phyloP scores from a whole-genome alignment of 2,797 vertebrate genomes.

The Halcyon badia region DNA sequence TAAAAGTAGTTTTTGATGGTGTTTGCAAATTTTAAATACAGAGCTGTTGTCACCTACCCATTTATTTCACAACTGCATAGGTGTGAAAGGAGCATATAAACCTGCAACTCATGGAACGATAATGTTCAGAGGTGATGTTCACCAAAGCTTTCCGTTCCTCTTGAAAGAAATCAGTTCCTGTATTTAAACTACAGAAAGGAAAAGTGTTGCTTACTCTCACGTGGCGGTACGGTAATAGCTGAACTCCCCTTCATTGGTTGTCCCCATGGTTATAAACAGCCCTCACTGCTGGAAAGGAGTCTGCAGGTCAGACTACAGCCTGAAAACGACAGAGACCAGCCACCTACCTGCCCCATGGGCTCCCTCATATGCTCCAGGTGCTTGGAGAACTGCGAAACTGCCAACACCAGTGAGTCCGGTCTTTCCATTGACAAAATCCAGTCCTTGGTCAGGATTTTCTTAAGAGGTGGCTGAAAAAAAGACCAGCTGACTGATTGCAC shows the following conservation, averaged over 20 bases:
- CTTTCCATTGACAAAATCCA: conserved; percentile 84
- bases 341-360: conserved; percentile 81
- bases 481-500: neutral
- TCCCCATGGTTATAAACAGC: neutral
- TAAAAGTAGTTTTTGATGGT: neutral
- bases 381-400: conserved; percentile 66
- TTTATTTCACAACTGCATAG: neutral
- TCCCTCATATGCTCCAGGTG: conserved; percentile 81
- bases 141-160: neutral
- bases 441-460: conserved; percentile 85
- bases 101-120: neutral
- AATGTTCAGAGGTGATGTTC: neutral
- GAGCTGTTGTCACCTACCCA: neutral
- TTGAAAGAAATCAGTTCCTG: neutral
- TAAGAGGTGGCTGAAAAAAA: conserved; percentile 79
- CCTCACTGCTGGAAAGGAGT: accelerated
- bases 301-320: neutral
- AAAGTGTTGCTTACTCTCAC: neutral
- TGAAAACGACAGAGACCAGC: neutral
- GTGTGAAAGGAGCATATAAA: neutral
- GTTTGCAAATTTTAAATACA: neutral
- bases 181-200: neutral
- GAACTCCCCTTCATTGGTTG: neutral
- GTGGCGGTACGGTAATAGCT: neutral
- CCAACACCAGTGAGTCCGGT: conserved; percentile 46